phyloP scores from a whole-genome alignment of 2,113 vertebrate species.

The Acanthochromis polyacanthus region DNA sequence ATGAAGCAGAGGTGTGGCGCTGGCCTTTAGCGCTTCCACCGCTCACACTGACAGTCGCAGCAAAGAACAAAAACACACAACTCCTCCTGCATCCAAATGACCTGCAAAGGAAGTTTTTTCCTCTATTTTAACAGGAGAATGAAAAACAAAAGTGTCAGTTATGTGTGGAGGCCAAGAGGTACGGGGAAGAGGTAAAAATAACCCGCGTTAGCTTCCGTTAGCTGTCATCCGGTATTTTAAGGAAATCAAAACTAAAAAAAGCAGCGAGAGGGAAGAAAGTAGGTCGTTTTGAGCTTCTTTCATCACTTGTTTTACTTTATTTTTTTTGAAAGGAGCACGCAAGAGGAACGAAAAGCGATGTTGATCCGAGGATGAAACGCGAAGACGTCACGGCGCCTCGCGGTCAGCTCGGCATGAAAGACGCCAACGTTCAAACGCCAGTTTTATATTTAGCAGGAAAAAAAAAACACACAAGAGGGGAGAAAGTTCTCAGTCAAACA shows the following conservation, averaged over 20 bases:
- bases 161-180: conserved; percentile 20
- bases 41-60: conserved; percentile 18
- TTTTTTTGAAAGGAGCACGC: conserved; percentile 2
- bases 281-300: conserved; percentile 38
- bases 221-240: conserved; percentile 55
- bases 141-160: neutral
- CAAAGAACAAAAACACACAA: neutral
- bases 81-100: neutral
- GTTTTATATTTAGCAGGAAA: conserved; percentile 56
- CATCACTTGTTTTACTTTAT: conserved; percentile 25
- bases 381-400: conserved; percentile 37
- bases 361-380: conserved; percentile 52
- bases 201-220: conserved; percentile 32
- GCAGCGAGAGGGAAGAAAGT: conserved; percentile 19
- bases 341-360: neutral
- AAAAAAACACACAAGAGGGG: conserved; percentile 14
- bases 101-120: conserved; percentile 6
- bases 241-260: conserved; percentile 10
- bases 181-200: conserved; percentile 60
- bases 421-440: conserved; percentile 17
- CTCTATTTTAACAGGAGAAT: conserved; percentile 24
- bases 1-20: conserved; percentile 49
- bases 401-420: conserved; percentile 70
- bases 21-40: conserved; percentile 42
- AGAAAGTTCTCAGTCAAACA: conserved; percentile 7